A percentile compares a stretch with the other conserved stretches of the same genome.
These are phyloP conservation scores for Paratrypauchen microcephalus DNA, from an alignment of 2,797 vertebrate genomes.

Conservation along the genomic window DNA sequence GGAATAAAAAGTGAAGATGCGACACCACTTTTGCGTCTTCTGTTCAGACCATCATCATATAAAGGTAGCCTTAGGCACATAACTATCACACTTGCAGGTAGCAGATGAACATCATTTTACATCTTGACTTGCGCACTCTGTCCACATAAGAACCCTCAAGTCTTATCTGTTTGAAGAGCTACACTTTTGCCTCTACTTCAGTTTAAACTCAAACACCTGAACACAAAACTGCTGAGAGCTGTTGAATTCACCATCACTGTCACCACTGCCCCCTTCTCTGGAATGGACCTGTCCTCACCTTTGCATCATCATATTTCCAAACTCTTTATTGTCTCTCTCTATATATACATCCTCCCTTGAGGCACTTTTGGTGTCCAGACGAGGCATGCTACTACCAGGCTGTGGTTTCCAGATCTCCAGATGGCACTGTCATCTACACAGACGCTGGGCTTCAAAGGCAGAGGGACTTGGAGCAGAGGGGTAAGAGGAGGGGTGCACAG, in stretches of 20 bases:
- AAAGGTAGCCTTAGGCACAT: no score
- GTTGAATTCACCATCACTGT: conserved; percentile 27
- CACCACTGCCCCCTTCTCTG: conserved; percentile 31
- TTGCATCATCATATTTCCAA: conserved; percentile 24
- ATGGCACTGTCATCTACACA: conserved; percentile 58
- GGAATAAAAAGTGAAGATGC: no score
- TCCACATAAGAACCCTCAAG: conserved; percentile 10
- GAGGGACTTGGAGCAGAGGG: conserved; percentile 8
- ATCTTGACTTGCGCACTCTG: not conserved
- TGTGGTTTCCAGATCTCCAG: conserved; percentile 53
- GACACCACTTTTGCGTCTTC: no score
- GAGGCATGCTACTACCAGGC: conserved; percentile 25
- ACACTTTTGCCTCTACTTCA: conserved; percentile 23
- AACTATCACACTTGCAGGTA: not conserved
- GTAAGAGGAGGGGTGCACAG: conserved; percentile 11
- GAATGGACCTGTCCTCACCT: conserved; percentile 20
- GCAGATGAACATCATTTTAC: not conserved
- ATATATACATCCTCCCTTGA: conserved; percentile 1
- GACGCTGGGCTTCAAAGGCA: conserved; percentile 60
- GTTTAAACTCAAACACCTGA: conserved; percentile 22
- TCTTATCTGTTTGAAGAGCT: conserved; percentile 39
- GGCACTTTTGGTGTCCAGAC: conserved; percentile 39
- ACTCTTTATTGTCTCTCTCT: conserved; percentile 6
- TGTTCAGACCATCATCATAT: no score
- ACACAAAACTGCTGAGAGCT: conserved; percentile 38